Conservation (phyloP, 2,888 invertebrate genomes). For the Heteromurus nitidus region DNA sequence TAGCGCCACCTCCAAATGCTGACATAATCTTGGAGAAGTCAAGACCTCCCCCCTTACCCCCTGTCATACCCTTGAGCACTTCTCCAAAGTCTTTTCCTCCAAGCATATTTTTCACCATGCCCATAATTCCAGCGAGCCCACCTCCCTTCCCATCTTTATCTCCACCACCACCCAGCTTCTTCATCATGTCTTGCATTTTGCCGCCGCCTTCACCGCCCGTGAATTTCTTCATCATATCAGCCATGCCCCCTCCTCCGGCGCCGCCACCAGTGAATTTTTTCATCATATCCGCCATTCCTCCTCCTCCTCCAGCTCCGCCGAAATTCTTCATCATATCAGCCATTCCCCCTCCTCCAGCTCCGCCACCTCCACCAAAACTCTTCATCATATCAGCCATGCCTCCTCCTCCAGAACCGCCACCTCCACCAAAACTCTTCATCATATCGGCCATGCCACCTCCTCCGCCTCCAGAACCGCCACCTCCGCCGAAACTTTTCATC, state of each 20-base stretch:
- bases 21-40: slow-evolving; percentile 34
- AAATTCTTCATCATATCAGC: slow-evolving; percentile 35
- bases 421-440: slow-evolving; percentile 31
- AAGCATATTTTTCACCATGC: slow-evolving; percentile 30
- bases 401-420: background rate
- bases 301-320: slow-evolving; percentile 8
- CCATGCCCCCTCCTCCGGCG: slow-evolving; percentile 2
- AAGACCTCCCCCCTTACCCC: slow-evolving; percentile 26
- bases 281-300: slow-evolving; percentile 28
- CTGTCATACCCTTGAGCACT: slow-evolving; percentile 26
- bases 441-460: slow-evolving; percentile 18
- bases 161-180: background rate
- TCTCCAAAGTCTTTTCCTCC: slow-evolving; percentile 40
- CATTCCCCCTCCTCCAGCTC: slow-evolving; percentile 7
- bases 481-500: slow-evolving; percentile 10
- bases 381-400: slow-evolving; percentile 30
- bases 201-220: background rate
- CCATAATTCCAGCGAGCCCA: slow-evolving; percentile 23
- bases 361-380: slow-evolving; percentile 12
- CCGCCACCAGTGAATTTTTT: slow-evolving; percentile 16
- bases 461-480: slow-evolving; percentile 7
- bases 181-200: slow-evolving; percentile 18
- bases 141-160: slow-evolving; percentile 9
- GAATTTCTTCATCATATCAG: slow-evolving; percentile 21
- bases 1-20: slow-evolving; percentile 27